These are phyloP conservation scores for Elymnias hypermnestra DNA, from an alignment of 1,140 invertebrate genomes.

Conservation along the genomic window DNA sequence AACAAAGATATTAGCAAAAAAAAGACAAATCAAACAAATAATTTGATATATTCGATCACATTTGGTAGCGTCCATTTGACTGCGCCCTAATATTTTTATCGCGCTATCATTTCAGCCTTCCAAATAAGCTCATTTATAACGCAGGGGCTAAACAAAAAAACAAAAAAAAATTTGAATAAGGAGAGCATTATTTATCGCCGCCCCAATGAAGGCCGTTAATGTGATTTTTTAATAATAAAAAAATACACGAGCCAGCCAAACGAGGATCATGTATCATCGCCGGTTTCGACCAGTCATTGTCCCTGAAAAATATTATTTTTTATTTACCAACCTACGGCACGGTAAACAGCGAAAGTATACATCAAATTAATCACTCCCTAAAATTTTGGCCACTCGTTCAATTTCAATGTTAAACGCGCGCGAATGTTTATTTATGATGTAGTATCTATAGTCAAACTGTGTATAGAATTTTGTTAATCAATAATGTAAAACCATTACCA, in stretches of 20 bases:
- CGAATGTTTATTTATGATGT: conserved; percentile 4
- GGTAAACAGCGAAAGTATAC: conserved; percentile 50
- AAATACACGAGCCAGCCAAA: conserved; percentile 63
- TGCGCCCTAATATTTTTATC: conserved; percentile 42
- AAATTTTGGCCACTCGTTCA: conserved; percentile 31
- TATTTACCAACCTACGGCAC: conserved; percentile 51
- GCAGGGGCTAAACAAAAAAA: conserved; percentile 69
- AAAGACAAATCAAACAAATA: not conserved
- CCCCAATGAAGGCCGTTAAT: conserved; percentile 74
- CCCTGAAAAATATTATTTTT: conserved; percentile 58
- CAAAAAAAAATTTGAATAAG: conserved; percentile 75
- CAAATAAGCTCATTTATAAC: conserved; percentile 76
- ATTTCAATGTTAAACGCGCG: conserved; percentile 20
- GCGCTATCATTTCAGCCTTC: conserved; percentile 63
- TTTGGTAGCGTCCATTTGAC: conserved; percentile 9
- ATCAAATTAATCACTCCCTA: conserved; percentile 58
- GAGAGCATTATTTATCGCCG: conserved; percentile 73
- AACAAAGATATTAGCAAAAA: too few species aligned
- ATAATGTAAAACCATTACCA: too few species aligned
- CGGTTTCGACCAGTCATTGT: conserved; percentile 71
- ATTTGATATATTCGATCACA: conserved; percentile 13
- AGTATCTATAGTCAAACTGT: not conserved
- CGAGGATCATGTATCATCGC: conserved; percentile 72
- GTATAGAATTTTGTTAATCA: too few species aligned
- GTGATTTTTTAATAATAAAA: conserved; percentile 75